Percentiles rank a stretch among this genome's conserved stretches.
Evolutionary conservation across 2,113 vertebrate species (phyloP).

Genomic region (Mus musculus): DNA sequence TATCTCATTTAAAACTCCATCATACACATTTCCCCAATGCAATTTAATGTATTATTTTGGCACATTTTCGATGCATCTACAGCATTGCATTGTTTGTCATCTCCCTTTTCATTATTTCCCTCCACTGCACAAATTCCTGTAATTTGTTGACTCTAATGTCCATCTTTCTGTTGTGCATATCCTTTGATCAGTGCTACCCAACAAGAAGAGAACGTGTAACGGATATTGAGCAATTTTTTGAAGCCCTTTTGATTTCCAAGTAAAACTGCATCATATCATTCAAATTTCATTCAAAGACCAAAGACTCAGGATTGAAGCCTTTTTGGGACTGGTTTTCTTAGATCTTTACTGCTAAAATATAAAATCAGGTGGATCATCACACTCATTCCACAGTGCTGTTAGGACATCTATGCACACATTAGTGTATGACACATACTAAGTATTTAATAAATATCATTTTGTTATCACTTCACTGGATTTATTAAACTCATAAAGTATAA

Average conservation of each 20-base stretch:
- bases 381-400: background rate
- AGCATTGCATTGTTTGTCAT: background rate
- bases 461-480: background rate
- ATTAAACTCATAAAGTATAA: background rate
- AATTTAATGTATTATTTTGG: background rate
- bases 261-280: background rate
- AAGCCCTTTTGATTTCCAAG: constrained; percentile 10
- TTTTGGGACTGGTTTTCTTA: background rate
- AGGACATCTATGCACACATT: background rate
- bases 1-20: background rate
- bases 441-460: background rate
- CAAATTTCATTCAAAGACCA: background rate
- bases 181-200: background rate
- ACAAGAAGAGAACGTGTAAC: background rate
- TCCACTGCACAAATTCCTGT: background rate
- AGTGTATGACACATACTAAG: background rate
- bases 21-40: background rate
- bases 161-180: background rate
- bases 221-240: background rate
- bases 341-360: background rate
- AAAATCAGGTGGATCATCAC: background rate
- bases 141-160: background rate
- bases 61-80: background rate
- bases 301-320: background rate
- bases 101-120: background rate